Evolutionary conservation across 2,113 vertebrate genomes (phyloP).

Genomic region (Microtus richardsoni): DNA sequence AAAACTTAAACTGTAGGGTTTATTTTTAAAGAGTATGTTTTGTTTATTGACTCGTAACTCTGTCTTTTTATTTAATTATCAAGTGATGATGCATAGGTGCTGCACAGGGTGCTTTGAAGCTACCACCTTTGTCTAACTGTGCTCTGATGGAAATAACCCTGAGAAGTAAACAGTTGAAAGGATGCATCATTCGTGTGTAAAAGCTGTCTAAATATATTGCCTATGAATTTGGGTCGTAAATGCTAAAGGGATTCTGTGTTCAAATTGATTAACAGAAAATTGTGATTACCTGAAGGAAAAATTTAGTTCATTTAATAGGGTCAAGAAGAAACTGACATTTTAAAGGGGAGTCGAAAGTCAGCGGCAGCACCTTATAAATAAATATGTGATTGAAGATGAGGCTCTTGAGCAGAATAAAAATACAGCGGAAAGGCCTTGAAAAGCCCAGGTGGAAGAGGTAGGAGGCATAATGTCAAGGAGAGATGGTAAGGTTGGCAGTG

Average conservation of each 20-base stretch:
- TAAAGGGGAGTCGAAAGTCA: slow-evolving; percentile 70
- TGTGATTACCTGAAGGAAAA: slow-evolving; percentile 30
- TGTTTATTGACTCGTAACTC: slow-evolving; percentile 37
- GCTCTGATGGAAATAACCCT: not conserved
- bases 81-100: slow-evolving; percentile 33
- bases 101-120: slow-evolving; percentile 37
- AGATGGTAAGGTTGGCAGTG: slow-evolving; percentile 49
- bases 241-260: slow-evolving; percentile 43
- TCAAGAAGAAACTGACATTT: slow-evolving; percentile 58
- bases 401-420: slow-evolving; percentile 56
- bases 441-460: slow-evolving; percentile 39
- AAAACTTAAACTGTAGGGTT: slow-evolving; percentile 38
- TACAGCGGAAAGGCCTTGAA: slow-evolving; percentile 32
- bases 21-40: not conserved
- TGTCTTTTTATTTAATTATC: slow-evolving; percentile 61
- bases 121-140: not conserved
- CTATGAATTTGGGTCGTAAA: not conserved
- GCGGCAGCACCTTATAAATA: slow-evolving; percentile 54
- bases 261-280: not conserved
- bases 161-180: slow-evolving; percentile 18
- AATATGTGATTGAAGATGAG: slow-evolving; percentile 61
- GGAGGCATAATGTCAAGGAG: slow-evolving; percentile 62
- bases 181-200: slow-evolving; percentile 15
- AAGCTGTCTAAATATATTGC: slow-evolving; percentile 44
- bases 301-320: slow-evolving; percentile 49